phyloP scores from a whole-genome alignment of 2,888 invertebrate genomes.

The Plusia festucae region DNA sequence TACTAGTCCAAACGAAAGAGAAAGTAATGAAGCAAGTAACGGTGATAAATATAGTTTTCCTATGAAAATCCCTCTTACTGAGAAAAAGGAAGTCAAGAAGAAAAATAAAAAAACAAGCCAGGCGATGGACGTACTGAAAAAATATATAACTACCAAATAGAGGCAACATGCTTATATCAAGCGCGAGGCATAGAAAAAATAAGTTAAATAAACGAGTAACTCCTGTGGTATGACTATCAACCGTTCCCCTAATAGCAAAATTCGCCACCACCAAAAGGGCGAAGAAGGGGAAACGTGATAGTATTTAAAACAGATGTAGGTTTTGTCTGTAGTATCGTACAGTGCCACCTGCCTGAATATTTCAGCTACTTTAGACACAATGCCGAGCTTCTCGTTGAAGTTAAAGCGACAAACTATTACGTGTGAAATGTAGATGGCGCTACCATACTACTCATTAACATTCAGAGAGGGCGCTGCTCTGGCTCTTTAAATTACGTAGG shows the following conservation, averaged over 20 bases:
- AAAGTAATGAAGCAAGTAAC: neutral
- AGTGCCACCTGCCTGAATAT: slow-evolving; percentile 33
- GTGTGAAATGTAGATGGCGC: slow-evolving; percentile 66
- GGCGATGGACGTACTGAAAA: slow-evolving; percentile 99
- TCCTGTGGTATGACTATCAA: slow-evolving; percentile 98
- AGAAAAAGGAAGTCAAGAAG: neutral
- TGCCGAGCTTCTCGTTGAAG: neutral
- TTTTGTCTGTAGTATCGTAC: neutral
- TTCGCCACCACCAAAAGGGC: slow-evolving; percentile 96
- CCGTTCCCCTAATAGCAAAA: slow-evolving; percentile 95
- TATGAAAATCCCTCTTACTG: neutral
- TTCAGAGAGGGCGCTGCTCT: slow-evolving; percentile 61
- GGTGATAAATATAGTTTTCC: neutral
- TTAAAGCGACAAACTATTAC: neutral
- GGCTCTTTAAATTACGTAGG: slow-evolving; percentile 21
- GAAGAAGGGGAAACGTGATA: slow-evolving; percentile 97
- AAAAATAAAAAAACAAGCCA: slow-evolving; percentile 87
- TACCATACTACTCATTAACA: slow-evolving; percentile 31
- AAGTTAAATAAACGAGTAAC: slow-evolving; percentile 96
- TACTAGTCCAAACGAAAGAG: neutral
- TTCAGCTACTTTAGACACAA: neutral
- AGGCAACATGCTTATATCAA: slow-evolving; percentile 98
- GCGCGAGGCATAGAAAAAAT: slow-evolving; percentile 99
- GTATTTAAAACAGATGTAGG: too few species aligned
- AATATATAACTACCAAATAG: slow-evolving; percentile 99